These are phyloP conservation scores for Corythornis madagascariensis DNA, from an alignment of 2,113 vertebrate genomes.

Conservation along the genomic window DNA sequence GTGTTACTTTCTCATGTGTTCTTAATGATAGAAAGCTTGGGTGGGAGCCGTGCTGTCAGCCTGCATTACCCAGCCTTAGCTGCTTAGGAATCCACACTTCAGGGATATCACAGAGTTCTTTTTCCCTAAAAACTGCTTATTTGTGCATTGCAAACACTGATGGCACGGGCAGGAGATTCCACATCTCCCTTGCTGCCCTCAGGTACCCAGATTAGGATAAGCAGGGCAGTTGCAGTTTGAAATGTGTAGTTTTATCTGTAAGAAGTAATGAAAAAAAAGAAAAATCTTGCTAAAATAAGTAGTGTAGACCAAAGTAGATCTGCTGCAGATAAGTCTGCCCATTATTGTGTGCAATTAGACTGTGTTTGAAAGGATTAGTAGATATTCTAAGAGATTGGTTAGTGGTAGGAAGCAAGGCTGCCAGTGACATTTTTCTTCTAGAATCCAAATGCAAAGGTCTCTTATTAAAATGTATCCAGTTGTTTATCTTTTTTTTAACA, in stretches of 20 bases:
- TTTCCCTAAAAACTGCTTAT: background rate
- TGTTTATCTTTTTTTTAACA: constrained; percentile 24
- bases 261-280: background rate
- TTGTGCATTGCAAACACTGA: background rate
- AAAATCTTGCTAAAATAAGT: background rate
- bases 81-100: background rate
- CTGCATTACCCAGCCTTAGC: background rate
- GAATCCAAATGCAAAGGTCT: constrained; percentile 10
- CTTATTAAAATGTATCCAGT: constrained; percentile 18
- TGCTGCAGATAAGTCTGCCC: background rate
- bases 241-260: background rate
- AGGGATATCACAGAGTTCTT: background rate
- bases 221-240: background rate
- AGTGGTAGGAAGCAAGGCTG: background rate
- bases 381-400: background rate
- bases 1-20: constrained; percentile 3
- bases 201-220: background rate
- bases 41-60: background rate
- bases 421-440: background rate
- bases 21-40: background rate
- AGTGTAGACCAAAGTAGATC: background rate
- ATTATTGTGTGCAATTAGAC: background rate
- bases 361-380: constrained; percentile 19
- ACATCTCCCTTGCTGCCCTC: background rate
- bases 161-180: background rate